A percentile compares a stretch with the other conserved stretches of the same genome.
These are phyloP conservation scores for Coranthus polyacanthus DNA, from an alignment of 2,797 vertebrate genomes.

Conservation along the genomic window DNA sequence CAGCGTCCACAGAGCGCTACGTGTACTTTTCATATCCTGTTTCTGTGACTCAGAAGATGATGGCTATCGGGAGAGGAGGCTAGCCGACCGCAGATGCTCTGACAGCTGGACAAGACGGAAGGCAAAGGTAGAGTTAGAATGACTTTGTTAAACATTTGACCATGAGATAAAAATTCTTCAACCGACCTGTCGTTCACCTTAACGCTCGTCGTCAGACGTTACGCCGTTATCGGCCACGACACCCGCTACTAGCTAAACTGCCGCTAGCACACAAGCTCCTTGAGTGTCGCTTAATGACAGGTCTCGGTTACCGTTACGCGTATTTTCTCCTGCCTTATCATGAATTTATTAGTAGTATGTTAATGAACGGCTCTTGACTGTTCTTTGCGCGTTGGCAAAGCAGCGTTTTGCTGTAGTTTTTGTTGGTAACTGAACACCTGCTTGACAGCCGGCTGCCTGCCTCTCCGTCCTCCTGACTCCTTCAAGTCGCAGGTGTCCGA, in stretches of 20 bases:
- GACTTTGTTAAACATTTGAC: accelerated
- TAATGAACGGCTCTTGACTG: accelerated
- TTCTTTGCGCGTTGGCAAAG: not conserved
- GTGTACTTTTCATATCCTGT: constrained; percentile 76
- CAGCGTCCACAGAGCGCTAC: constrained; percentile 2
- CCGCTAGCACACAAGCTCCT: constrained; percentile 58
- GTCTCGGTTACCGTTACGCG: not conserved
- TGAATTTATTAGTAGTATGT: accelerated
- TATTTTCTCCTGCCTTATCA: not conserved
- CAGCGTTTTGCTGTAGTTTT: not conserved
- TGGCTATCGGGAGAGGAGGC: constrained; percentile 49
- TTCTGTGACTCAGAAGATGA: constrained; percentile 72
- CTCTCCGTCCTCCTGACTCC: constrained; percentile 4
- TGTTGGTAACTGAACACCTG: constrained; percentile 62
- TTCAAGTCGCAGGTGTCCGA: constrained; percentile 44
- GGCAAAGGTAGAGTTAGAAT: constrained; percentile 35
- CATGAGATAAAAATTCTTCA: no score
- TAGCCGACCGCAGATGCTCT: constrained; percentile 56
- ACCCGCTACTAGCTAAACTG: constrained; percentile 49
- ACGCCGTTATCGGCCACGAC: not conserved
- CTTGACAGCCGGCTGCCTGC: constrained; percentile 57
- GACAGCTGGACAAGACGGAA: constrained; percentile 13
- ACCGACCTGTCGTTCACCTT: not conserved
- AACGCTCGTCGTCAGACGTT: not conserved
- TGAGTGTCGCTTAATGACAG: not conserved